Evolutionary conservation across 2,888 invertebrate species (phyloP), one percentile per base, ranked within the genome.

Genomic region (Gortyna flavago): DNA sequence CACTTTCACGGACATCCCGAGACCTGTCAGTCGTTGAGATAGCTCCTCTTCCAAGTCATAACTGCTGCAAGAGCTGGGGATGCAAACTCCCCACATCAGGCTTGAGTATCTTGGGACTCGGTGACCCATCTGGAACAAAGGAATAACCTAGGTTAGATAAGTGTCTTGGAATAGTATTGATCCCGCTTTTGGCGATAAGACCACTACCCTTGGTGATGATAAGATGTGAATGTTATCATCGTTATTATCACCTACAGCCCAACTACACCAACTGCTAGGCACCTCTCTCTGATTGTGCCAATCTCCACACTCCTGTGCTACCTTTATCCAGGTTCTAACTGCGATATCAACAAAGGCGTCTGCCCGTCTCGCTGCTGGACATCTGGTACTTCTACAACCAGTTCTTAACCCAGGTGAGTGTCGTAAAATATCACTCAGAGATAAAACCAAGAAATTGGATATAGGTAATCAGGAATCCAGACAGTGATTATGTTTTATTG

Each of bases 1-100:
- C 0, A 97, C 95, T 77, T 89, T 92, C 8, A 95, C 95, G 0
- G 92, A 89, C 68, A 97, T 93, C 18, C 94, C 93, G 0, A 96
- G 91, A 35, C 89, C 91, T 0, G 91, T 83, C 18, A 97, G 91
- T 38, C 93, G 92, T 64, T 92, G 89, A 6, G 95, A 91, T 51
- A 97, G 88, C 72, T 96, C 96, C n/a, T 94, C 94, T 88, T 97
- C 96, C 57, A 97, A 91, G 88, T 97, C 97, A 64, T 91, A 92
- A 76, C 96, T 94, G 88, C 95, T 95, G 91, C 97, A 97, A 0
- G 97, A 95, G 75, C 95, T 95, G 3, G 97, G 97, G 41, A 97
- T 95, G 87, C 97, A 97, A 65, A 97, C 95, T 0, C 97, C 97
- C 97, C 97, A 97, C 35, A 97, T 90, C 11, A 97, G 89, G 84